Percentiles rank a stretch among this genome's conserved stretches.
Evolutionary conservation across 2,888 invertebrate genomes (phyloP).

Genomic region (Ormyrus rosae): DNA sequence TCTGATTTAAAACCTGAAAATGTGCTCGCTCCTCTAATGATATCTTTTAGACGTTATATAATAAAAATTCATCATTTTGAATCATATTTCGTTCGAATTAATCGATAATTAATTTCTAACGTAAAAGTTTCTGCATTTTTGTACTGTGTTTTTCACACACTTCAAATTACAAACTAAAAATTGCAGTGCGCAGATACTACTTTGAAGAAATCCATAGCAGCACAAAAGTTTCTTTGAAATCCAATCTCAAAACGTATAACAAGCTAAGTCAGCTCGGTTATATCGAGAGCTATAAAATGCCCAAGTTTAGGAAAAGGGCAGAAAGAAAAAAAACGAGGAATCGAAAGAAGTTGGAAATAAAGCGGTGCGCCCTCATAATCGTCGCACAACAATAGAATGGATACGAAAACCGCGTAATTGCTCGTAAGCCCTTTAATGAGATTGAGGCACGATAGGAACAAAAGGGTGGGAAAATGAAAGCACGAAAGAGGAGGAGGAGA

Average conservation of each 20-base stretch:
- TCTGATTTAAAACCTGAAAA: conserved; percentile 7
- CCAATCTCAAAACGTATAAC: conserved; percentile 24
- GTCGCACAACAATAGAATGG: conserved; percentile 27
- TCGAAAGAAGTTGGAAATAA: conserved; percentile 3
- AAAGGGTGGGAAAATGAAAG: conserved; percentile 32
- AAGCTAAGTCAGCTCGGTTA: neutral
- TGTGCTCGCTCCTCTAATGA: neutral
- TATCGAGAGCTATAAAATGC: neutral
- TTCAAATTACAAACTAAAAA: neutral
- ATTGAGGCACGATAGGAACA: conserved; percentile 54
- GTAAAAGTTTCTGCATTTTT: no score
- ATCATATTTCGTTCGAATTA: no score
- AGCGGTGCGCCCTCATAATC: neutral
- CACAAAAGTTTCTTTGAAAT: conserved; percentile 29
- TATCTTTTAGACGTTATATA: no score
- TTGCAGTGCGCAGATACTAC: neutral
- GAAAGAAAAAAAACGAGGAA: conserved; percentile 5
- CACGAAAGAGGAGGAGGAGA: conserved; percentile 1
- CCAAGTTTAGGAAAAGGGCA: neutral
- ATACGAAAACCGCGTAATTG: conserved; percentile 49
- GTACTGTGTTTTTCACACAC: no score
- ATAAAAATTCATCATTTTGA: no score
- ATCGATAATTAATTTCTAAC: no score
- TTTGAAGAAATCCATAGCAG: conserved; percentile 10
- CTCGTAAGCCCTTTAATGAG: conserved; percentile 55